Percentiles rank a stretch among this genome's conserved stretches.
phyloP scores from a whole-genome alignment of 2,113 vertebrate species.

The Silurus asotus region DNA sequence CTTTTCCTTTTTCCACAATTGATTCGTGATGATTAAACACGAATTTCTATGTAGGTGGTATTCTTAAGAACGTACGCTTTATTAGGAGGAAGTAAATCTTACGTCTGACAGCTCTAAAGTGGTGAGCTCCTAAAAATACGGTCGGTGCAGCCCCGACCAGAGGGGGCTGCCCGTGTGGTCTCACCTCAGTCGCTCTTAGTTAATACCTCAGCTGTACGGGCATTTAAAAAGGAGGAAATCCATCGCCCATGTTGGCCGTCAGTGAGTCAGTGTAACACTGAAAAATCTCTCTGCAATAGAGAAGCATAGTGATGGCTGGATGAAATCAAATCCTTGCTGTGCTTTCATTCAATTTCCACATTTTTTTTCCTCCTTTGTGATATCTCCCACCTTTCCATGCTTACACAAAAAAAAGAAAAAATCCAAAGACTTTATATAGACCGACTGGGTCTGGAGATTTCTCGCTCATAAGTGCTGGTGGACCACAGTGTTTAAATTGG shows the following conservation, averaged over 20 bases:
- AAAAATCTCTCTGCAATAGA: not conserved
- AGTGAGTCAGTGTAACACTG: not conserved
- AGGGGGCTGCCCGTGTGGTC: slow-evolving; percentile 75
- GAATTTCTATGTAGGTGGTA: slow-evolving; percentile 72
- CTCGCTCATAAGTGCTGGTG: slow-evolving; percentile 72
- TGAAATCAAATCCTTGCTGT: not conserved
- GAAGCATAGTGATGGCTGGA: not conserved
- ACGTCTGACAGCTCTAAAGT: slow-evolving; percentile 57
- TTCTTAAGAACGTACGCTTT: slow-evolving; percentile 56
- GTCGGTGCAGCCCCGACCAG: slow-evolving; percentile 59
- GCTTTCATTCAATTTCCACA: not conserved
- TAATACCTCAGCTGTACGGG: slow-evolving; percentile 73
- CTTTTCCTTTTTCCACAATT: slow-evolving; percentile 42
- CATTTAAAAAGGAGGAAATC: slow-evolving; percentile 50
- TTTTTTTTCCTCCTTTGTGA: not conserved
- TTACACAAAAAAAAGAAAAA: slow-evolving; percentile 3
- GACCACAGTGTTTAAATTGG: slow-evolving; percentile 75
- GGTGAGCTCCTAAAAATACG: slow-evolving; percentile 70
- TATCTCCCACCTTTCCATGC: not conserved
- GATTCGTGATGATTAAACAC: slow-evolving; percentile 41
- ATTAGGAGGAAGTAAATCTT: slow-evolving; percentile 70
- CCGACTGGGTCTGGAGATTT: slow-evolving; percentile 54
- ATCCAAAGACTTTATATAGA: slow-evolving; percentile 36
- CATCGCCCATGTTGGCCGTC: slow-evolving; percentile 17
- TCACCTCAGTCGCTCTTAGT: slow-evolving; percentile 62